Evolutionary conservation across 2,888 invertebrate genomes (phyloP).

Genomic region (Cosmia pyralina): DNA sequence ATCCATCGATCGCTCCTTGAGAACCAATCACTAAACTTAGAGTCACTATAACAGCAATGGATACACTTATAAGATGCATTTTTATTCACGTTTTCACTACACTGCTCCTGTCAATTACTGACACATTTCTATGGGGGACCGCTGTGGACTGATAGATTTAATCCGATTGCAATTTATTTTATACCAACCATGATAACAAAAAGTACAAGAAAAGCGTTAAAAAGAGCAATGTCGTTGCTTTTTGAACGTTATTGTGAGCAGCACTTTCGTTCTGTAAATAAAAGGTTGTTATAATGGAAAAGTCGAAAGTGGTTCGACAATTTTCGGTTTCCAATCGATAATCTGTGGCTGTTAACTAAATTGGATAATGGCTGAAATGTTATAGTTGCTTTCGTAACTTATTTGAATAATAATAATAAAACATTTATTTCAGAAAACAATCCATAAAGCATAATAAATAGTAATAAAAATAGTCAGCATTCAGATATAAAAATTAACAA

Average conservation of each 20-base stretch:
- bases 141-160: constrained; percentile 77
- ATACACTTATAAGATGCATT: constrained; percentile 79
- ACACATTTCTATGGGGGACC: constrained; percentile 78
- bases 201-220: constrained; percentile 79
- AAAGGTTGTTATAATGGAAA: constrained; percentile 72
- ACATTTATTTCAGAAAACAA: no score
- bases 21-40: constrained; percentile 71
- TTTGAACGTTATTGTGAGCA: constrained; percentile 76
- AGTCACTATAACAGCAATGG: constrained; percentile 71
- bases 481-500: no score
- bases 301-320: constrained; percentile 70
- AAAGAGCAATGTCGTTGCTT: constrained; percentile 74
- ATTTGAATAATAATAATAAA: constrained; percentile 1
- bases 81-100: constrained; percentile 69
- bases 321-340: constrained; percentile 68
- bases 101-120: constrained; percentile 68
- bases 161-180: constrained; percentile 80
- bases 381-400: constrained; percentile 24
- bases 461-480: no score
- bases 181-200: constrained; percentile 76
- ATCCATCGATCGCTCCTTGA: constrained; percentile 78
- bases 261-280: constrained; percentile 79
- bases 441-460: no score
- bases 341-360: constrained; percentile 54
- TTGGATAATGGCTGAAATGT: constrained; percentile 50